These are phyloP conservation scores for Sinella curviseta DNA, from an alignment of 1,140 invertebrate species.

Conservation along the genomic window DNA sequence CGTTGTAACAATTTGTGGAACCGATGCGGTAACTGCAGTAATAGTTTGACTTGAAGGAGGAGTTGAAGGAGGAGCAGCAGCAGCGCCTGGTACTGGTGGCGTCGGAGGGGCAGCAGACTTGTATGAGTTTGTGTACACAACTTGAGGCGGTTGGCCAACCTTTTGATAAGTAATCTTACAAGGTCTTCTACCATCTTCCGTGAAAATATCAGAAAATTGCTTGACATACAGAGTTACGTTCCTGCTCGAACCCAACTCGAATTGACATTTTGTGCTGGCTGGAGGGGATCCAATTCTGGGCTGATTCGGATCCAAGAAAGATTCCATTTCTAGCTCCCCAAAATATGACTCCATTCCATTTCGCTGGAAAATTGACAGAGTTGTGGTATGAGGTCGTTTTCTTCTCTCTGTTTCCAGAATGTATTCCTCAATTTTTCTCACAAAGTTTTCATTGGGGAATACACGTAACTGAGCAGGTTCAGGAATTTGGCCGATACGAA, in stretches of 20 bases:
- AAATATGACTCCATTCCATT: constrained; percentile 45
- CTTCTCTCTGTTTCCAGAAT: constrained; percentile 47
- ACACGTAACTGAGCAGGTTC: constrained; percentile 37
- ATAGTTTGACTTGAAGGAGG: background rate
- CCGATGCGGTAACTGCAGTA: background rate
- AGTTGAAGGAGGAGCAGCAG: background rate
- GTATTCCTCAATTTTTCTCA: constrained; percentile 47
- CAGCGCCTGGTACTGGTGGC: background rate
- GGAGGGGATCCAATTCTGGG: background rate
- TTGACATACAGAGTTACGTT: constrained; percentile 43
- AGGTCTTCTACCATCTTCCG: constrained; percentile 46
- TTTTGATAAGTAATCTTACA: constrained; percentile 49
- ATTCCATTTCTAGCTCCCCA: constrained; percentile 48
- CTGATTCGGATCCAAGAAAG: constrained; percentile 34
- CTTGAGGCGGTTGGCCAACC: constrained; percentile 39
- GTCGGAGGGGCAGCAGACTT: constrained; percentile 6
- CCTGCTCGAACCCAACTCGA: constrained; percentile 42
- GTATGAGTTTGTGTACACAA: constrained; percentile 37
- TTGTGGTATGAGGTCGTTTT: constrained; percentile 45
- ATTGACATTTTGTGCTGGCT: constrained; percentile 46
- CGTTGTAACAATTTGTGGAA: background rate
- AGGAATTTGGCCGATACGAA: constrained; percentile 28
- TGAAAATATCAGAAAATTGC: constrained; percentile 49
- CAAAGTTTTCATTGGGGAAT: constrained; percentile 39
- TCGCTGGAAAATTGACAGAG: constrained; percentile 44